Evolutionary conservation across 2,113 vertebrate species (phyloP), one percentile per base, ranked within the genome.

Genomic region (Tragulus kanchil): DNA sequence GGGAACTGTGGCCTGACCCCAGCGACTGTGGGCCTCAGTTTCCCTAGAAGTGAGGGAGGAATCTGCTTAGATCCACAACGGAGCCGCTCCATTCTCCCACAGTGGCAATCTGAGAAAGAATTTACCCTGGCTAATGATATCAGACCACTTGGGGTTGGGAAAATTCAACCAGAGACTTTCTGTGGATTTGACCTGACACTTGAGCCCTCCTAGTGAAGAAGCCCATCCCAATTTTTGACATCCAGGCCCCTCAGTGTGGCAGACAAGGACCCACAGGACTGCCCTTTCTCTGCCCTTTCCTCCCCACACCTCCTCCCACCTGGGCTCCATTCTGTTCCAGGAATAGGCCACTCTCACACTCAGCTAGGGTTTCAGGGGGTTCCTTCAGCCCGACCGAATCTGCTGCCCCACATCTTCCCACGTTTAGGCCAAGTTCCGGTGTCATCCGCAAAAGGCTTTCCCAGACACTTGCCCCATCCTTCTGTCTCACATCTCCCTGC

Each of bases 71-170:
- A 62, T 94, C 42, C n/a, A 85, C 67, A 59, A 62, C 6, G 1
- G 59, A 94, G 56, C 13, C 2, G 48, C 77, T 96, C 25, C 8
- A 14, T 15, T 93, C 52, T 95, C 77, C 52, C 17, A 25, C 89
- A 67, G 58, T 36, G 62, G 14, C 31, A 61, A 14, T 52, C 58
- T 67, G 31, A 21, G 81, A 54, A 90, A 84, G 85, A 88, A 90
- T 84, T 14, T 50, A 84, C 77, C 48, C 52, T 10, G 28, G 48
- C 58, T 62, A 59, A 85, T 17, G 12, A 64, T 2, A 10, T 89
- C 64, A 79, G 67, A 85, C 48, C 75, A 69, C 45, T n/a, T 71
- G 59, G 31, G 16, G n/a, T 12, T 69, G 2, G 45, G 25, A 61
- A 25, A 69, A 52, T 13, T 86, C 45, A 21, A 28, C 58, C 23